Conservation (phyloP, 2,113 vertebrate species). For the Channa argus region DNA sequence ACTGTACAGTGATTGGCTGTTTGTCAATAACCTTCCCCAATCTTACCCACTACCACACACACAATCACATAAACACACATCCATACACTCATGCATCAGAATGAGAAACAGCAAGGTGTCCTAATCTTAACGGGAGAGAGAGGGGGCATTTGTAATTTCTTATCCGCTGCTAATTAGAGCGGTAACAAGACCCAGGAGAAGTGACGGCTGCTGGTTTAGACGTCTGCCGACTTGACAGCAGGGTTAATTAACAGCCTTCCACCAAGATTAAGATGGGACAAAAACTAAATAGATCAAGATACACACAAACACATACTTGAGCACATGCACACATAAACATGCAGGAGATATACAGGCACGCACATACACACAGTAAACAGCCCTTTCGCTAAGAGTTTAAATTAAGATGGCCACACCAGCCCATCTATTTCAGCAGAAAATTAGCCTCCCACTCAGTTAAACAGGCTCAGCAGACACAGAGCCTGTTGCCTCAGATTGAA, state of each 20-base stretch:
- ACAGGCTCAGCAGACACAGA: constrained; percentile 34
- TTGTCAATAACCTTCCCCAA: constrained; percentile 1
- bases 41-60: constrained; percentile 1
- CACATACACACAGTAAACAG: constrained; percentile 25
- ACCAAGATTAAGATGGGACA: constrained; percentile 80
- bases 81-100: constrained; percentile 57
- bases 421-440: constrained; percentile 62
- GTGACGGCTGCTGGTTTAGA: constrained; percentile 76
- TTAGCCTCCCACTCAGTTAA: constrained; percentile 24
- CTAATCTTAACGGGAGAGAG: constrained; percentile 54
- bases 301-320: constrained; percentile 17
- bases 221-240: constrained; percentile 76
- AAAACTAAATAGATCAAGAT: constrained; percentile 78
- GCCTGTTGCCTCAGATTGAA: constrained; percentile 37
- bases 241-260: constrained; percentile 83
- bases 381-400: constrained; percentile 47
- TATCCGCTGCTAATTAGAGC: constrained; percentile 76
- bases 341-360: background rate
- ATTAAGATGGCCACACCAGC: constrained; percentile 56
- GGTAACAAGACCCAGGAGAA: constrained; percentile 83
- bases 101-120: constrained; percentile 68
- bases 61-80: constrained; percentile 9
- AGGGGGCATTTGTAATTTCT: constrained; percentile 72
- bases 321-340: background rate
- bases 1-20: constrained; percentile 10